Percentiles rank a stretch among this genome's conserved stretches.
phyloP scores from a whole-genome alignment of 2,888 invertebrate genomes.

The Emesis russula region DNA sequence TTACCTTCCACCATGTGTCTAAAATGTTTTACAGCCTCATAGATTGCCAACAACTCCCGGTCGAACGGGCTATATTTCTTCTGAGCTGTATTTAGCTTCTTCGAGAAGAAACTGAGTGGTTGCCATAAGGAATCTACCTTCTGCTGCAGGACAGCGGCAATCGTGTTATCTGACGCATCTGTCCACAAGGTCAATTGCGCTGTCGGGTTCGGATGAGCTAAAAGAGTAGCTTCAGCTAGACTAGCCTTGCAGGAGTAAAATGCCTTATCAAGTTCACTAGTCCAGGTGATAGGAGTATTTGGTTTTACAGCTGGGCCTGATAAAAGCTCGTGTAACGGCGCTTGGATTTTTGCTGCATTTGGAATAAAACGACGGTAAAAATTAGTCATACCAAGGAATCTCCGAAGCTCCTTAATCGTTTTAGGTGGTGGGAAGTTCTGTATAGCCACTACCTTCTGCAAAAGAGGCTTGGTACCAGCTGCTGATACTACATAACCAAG shows the following conservation, averaged over 20 bases:
- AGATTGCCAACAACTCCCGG: not conserved
- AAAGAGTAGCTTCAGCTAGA: not conserved
- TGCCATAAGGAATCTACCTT: not conserved
- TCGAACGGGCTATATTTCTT: constrained; percentile 2
- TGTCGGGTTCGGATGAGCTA: not conserved
- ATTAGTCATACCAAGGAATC: not conserved
- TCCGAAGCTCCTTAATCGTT: not conserved
- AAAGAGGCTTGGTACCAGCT: constrained; percentile 14
- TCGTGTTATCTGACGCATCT: not conserved
- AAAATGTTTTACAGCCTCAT: not conserved
- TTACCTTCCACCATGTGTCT: not conserved
- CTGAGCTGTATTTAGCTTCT: not conserved
- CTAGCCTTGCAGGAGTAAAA: not conserved
- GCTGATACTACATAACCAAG: constrained; percentile 1
- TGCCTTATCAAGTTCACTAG: not conserved
- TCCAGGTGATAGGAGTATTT: not conserved
- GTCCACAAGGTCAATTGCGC: not conserved
- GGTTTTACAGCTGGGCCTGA: not conserved
- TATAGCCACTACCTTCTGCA: not conserved
- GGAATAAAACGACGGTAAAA: not conserved
- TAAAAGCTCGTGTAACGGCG: not conserved
- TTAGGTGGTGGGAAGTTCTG: not conserved
- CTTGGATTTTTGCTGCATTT: constrained; percentile 1
- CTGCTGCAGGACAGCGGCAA: not conserved
- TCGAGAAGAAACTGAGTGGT: constrained; percentile 1